These are phyloP conservation scores for Diplosoma virens DNA, from an alignment of 23 tunicate genomes.

Conservation along the genomic window DNA sequence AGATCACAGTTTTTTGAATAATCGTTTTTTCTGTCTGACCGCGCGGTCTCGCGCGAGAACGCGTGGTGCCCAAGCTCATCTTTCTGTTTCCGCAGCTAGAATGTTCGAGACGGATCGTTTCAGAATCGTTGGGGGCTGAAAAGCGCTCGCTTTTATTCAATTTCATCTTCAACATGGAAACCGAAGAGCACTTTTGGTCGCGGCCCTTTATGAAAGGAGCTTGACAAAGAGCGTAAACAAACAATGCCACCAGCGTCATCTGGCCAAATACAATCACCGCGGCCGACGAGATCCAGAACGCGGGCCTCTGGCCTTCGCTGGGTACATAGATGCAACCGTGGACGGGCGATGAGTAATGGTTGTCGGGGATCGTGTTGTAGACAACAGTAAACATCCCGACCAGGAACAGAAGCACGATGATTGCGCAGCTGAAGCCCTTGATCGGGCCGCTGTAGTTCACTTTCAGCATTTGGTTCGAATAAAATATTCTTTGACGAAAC, in stretches of 20 bases:
- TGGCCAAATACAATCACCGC: not conserved
- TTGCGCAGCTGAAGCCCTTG: not conserved
- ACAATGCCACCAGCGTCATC: not conserved
- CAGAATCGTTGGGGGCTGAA: no score
- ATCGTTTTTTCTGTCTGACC: no score
- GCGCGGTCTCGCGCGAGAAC: no score
- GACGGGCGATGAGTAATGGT: not conserved
- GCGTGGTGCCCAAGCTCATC: no score
- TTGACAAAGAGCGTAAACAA: not conserved
- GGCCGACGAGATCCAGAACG: not conserved
- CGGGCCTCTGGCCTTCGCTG: not conserved
- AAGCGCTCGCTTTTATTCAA: no score
- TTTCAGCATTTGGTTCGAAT: not conserved
- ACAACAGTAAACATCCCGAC: not conserved
- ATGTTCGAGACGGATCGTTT: no score
- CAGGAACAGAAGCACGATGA: not conserved
- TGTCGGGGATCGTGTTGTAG: not conserved
- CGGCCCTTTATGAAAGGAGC: no score
- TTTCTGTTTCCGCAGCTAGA: no score
- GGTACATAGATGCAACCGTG: not conserved
- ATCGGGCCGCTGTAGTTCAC: not conserved
- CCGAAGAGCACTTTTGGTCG: no score
- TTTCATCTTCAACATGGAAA: no score
- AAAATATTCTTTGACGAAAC: conserved; percentile 3
- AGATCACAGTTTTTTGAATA: no score